These are phyloP conservation scores for Ceryle rudis DNA, from an alignment of 2,797 vertebrate species.

Conservation along the genomic window DNA sequence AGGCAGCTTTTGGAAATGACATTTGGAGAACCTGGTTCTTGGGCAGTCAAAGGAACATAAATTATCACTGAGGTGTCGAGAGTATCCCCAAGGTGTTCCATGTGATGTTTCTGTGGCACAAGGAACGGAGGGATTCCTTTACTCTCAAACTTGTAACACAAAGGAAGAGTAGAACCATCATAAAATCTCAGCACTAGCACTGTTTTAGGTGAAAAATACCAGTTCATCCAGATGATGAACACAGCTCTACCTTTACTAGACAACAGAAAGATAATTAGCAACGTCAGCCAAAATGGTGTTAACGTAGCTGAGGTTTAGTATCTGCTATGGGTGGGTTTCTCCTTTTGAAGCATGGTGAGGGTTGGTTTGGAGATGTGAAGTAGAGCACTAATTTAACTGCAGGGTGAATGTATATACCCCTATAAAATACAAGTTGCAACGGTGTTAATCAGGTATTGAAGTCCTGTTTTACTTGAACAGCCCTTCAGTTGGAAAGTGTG, in stretches of 20 bases:
- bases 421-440: not conserved
- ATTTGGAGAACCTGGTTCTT: not conserved
- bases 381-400: not conserved
- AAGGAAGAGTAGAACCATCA: fast-evolving
- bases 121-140: not conserved
- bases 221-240: not conserved
- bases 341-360: not conserved
- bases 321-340: not conserved
- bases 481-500: not conserved
- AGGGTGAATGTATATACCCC: not conserved
- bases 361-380: not conserved
- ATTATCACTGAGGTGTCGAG: not conserved
- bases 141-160: not conserved
- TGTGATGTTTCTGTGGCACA: not conserved
- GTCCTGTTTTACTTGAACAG: not conserved
- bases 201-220: not conserved
- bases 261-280: not conserved
- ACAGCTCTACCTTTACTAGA: not conserved
- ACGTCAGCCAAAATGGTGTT: not conserved
- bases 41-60: not conserved
- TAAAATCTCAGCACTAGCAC: not conserved
- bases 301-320: not conserved
- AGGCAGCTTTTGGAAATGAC: not conserved
- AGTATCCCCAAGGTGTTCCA: not conserved
- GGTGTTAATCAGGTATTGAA: not conserved